Evolutionary conservation across 37 sponge, comb jelly and placozoan species (phyloP).

Genomic region (Spongilla lacustris): DNA sequence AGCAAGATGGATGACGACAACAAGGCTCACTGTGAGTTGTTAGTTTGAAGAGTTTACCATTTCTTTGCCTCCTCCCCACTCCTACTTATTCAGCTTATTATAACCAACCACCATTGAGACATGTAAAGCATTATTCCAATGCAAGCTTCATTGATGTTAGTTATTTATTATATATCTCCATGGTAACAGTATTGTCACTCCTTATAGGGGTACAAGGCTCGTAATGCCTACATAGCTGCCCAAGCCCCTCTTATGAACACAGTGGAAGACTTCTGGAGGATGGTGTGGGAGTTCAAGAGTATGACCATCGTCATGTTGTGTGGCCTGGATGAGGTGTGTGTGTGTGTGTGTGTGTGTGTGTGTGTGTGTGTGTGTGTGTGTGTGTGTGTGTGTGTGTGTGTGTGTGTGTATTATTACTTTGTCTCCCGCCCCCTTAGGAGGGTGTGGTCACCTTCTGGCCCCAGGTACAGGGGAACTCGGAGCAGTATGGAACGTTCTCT

Average conservation of each 20-base stretch:
- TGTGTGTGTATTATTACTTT: no score
- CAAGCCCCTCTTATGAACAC: slow-evolving; percentile 65
- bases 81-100: background rate
- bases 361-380: slow-evolving; percentile 1
- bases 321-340: slow-evolving; percentile 37
- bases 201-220: slow-evolving; percentile 29
- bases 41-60: no score
- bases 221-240: slow-evolving; percentile 60
- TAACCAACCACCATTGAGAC: background rate
- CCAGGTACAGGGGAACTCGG: background rate
- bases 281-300: slow-evolving; percentile 69
- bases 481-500: background rate
- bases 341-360: slow-evolving; percentile 14
- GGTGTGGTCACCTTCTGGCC: background rate
- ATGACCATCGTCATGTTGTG: slow-evolving; percentile 59
- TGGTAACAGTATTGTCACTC: background rate
- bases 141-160: background rate
- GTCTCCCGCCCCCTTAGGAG: background rate
- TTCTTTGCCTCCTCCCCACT: no score
- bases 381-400: background rate
- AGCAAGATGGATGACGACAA: no score
- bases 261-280: slow-evolving; percentile 72
- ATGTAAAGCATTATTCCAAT: background rate
- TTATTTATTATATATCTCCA: background rate
- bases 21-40: no score